Conservation (phyloP, 37 sponge, comb jelly and placozoan genomes). For the Halisarca cf. caerulea region DNA sequence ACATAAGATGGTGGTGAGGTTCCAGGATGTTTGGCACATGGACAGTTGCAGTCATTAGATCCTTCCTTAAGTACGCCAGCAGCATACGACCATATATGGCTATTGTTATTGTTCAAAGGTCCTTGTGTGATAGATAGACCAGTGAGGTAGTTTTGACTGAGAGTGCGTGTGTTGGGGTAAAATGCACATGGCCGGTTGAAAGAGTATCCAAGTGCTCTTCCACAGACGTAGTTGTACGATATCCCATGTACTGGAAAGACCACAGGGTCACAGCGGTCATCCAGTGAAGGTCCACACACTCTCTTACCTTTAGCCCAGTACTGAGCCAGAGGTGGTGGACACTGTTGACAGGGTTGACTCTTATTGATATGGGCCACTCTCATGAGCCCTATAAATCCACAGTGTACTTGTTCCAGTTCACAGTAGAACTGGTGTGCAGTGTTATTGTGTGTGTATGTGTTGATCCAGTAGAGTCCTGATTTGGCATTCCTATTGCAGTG, state of each 20-base stretch:
- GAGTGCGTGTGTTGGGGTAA: background rate
- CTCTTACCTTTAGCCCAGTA: background rate
- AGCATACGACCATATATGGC: conserved; percentile 22
- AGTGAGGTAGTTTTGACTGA: background rate
- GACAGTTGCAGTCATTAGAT: background rate
- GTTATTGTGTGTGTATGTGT: too few relatives aligned
- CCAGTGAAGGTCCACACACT: background rate
- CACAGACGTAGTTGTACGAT: background rate
- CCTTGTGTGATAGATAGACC: background rate
- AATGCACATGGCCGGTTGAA: background rate
- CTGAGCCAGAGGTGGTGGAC: conserved; percentile 7
- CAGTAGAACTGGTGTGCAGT: background rate
- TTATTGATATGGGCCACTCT: background rate
- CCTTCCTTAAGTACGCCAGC: background rate
- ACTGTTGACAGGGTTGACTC: background rate
- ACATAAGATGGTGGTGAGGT: background rate
- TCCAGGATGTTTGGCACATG: background rate
- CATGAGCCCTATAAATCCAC: conserved; percentile 6
- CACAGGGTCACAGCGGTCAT: background rate
- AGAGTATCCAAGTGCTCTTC: conserved; percentile 7
- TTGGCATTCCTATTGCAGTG: background rate
- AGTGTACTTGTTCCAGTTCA: background rate
- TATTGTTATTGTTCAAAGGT: background rate
- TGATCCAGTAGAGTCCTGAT: background rate
- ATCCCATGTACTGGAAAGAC: background rate